Base-by-base conservation (phyloP, 2,888 invertebrate species). In the Phasia obesa region DNA sequence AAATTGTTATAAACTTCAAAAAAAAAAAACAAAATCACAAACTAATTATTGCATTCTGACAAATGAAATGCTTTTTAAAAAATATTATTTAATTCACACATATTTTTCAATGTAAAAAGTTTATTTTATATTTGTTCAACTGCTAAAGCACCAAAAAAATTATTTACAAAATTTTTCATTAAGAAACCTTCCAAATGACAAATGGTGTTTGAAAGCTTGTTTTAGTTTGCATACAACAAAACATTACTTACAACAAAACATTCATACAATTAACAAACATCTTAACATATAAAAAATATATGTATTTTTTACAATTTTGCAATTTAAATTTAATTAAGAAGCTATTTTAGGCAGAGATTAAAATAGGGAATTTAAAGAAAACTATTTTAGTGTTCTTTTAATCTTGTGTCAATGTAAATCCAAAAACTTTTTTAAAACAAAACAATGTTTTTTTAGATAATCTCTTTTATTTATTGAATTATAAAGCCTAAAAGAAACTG, bases 111-210 rank as follows among this genome's bases (percentile, higher is more conserved):
- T 7, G 0, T 31, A 17, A 70, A 70, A 64, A 70, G 80, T 69
- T 64, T 62, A 55, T 79, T 62, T 77, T n/a, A n/a, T 57, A 60
- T 74, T 76, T 76, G 81, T 81, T 75, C 19, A 75, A 47, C 15
- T 81, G 81, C 71, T 81, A 76, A 67, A 73, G 49, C 69, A 60
- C 17, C 42, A 53, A 35, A 60, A 17, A 53, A 9, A 60, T 7
- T 59, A 17, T 31, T 38, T 31, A 6, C n/a, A 62, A 27, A 21
- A 51, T 38, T 31, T 13, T 64, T 5, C 3, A 44, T 23, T 47
- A 31, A 44, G n/a, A 47, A 31, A 57, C 27, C 9, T 19, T n/a
- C n/a, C n/a, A n/a, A n/a, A n/a, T 75, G 47, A 64, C 23, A 17
- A 35, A 38, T 35, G 35, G 23, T 64, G 31, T 55, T 74, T 64